Percentiles rank a stretch among this genome's conserved stretches.
phyloP scores from a whole-genome alignment of 2,888 invertebrate species.

The Horisme vitalbata region DNA sequence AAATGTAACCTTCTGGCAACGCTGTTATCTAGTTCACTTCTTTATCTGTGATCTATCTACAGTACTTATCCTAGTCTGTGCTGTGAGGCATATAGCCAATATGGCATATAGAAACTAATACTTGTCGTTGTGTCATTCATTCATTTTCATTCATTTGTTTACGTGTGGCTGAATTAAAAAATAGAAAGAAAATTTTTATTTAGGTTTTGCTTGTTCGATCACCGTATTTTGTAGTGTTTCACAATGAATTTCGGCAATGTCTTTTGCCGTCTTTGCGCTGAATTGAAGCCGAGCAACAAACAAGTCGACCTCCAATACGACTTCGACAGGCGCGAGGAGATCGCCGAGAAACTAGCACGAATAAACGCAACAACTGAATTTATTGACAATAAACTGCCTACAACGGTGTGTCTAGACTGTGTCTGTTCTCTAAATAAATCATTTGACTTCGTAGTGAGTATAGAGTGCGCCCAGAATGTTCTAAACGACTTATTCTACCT shows the following conservation, averaged over 20 bases:
- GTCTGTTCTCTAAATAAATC: constrained; percentile 50
- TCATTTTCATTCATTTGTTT: not conserved
- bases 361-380: constrained; percentile 50
- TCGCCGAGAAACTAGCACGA: constrained; percentile 30
- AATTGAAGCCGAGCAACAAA: constrained; percentile 47
- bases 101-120: too few relatives aligned
- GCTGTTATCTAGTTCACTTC: too few relatives aligned
- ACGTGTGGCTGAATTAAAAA: not conserved
- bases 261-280: constrained; percentile 58
- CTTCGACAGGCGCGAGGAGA: constrained; percentile 36
- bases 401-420: constrained; percentile 58
- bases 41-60: too few relatives aligned
- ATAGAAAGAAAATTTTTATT: not conserved
- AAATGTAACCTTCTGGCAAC: too few relatives aligned
- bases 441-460: constrained; percentile 50
- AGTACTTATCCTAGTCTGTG: too few relatives aligned
- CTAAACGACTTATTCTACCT: constrained; percentile 58
- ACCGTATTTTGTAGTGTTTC: too few relatives aligned
- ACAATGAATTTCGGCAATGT: constrained; percentile 39
- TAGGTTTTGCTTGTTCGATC: not conserved
- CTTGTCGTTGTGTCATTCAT: not conserved
- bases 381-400: constrained; percentile 45
- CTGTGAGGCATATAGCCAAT: too few relatives aligned
- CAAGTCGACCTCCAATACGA: constrained; percentile 47
- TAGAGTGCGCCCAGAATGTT: constrained; percentile 54